Evolutionary conservation across 2,888 invertebrate genomes (phyloP).

Genomic region (Caenorhabditis sp.): DNA sequence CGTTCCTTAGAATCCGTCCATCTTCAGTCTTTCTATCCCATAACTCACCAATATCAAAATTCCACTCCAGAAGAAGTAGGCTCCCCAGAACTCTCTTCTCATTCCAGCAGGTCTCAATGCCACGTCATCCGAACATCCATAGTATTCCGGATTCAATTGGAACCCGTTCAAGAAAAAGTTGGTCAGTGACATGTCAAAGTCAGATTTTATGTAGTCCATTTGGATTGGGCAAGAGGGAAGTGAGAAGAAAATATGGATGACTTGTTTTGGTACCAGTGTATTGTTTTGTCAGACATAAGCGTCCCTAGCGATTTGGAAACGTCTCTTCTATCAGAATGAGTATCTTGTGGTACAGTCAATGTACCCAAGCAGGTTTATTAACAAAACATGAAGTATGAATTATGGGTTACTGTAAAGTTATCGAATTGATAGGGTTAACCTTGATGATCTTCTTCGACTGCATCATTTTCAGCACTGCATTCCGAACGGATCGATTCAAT

Average conservation of each 20-base stretch:
- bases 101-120: background rate
- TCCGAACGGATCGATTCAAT: background rate
- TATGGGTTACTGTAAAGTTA: background rate
- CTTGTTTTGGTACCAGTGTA: no score
- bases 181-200: background rate
- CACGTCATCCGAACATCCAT: background rate
- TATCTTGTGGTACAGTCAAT: background rate
- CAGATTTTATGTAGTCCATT: background rate
- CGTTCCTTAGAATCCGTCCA: conserved; percentile 7
- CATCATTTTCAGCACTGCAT: background rate
- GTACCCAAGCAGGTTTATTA: no score
- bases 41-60: background rate
- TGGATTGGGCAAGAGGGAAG: background rate
- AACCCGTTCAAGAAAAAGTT: background rate
- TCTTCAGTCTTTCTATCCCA: background rate
- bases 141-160: background rate
- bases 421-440: background rate
- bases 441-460: background rate
- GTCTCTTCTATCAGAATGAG: no score
- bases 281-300: no score
- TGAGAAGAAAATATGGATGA: background rate
- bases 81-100: conserved; percentile 6
- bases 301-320: no score
- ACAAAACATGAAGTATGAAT: no score
- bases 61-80: conserved; percentile 4